Percentiles rank a stretch among this genome's conserved stretches.
These are phyloP conservation scores for Phoebastria nigripes DNA, from an alignment of 2,797 vertebrate genomes.

Conservation along the genomic window DNA sequence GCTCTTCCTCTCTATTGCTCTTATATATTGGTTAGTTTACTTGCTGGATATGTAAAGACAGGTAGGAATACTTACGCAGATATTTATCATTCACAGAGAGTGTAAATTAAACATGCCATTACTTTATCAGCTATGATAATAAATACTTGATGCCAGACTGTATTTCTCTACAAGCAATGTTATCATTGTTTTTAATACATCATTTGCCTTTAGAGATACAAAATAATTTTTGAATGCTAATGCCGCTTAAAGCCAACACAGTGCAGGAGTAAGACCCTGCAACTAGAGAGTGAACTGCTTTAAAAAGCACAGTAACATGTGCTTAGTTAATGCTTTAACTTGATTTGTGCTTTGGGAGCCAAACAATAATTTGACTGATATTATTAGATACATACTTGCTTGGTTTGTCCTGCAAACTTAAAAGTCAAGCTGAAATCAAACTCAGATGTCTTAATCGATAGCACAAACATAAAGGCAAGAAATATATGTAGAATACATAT, in stretches of 20 bases:
- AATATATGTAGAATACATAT: conserved; percentile 66
- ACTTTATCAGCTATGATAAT: conserved; percentile 41
- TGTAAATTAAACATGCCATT: conserved; percentile 49
- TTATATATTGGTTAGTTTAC: background rate
- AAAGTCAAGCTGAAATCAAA: conserved; percentile 74
- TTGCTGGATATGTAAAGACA: conserved; percentile 26
- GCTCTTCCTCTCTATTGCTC: background rate
- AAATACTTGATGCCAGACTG: conserved; percentile 34
- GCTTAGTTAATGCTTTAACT: conserved; percentile 43
- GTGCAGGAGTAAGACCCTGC: background rate
- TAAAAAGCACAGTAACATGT: conserved; percentile 31
- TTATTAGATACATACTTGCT: conserved; percentile 70
- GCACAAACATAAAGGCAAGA: conserved; percentile 71
- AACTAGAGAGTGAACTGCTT: conserved; percentile 10
- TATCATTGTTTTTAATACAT: conserved; percentile 27
- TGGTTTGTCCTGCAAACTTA: conserved; percentile 63
- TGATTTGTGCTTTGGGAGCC: conserved; percentile 55
- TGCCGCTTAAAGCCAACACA: background rate
- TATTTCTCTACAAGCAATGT: conserved; percentile 17
- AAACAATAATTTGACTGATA: conserved; percentile 62
- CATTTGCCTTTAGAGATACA: background rate
- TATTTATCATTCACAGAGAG: conserved; percentile 40
- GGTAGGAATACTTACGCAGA: background rate
- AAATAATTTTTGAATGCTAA: conserved; percentile 22
- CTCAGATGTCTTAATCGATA: conserved; percentile 75